Evolutionary conservation across 2,113 vertebrate species (phyloP), one percentile per base, ranked within the genome.

Genomic region (Nannospalax galili): DNA sequence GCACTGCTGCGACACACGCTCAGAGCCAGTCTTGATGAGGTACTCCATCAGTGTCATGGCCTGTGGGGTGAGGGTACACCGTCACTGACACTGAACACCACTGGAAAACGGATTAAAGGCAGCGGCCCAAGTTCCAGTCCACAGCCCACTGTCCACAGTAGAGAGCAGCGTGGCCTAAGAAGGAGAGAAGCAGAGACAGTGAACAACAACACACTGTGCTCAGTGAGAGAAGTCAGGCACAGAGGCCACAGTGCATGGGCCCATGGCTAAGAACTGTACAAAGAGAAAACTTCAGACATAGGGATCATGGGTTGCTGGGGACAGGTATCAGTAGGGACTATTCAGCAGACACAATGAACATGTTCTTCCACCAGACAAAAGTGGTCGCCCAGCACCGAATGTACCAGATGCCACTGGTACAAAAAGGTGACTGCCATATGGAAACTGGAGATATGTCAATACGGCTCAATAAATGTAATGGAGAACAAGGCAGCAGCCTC

Each of bases 1-100:
- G 98, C 99, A 99, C 97, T 99, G 99, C 95, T 99, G 99, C 1
- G 99, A 99, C 52, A 99, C 99, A 0, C 99, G 99, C 98, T 99
- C 99, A 17, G 99, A 99, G 94, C 99, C 99, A 0, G 99, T 99
- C 98, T 99, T 99, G 93, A 99, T 99, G 93, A 99, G 98, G 97
- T 99, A 99, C 97, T 99, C 99, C 99, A 99, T 99, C 95, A 99
- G 98, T 22, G 99, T 99, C 99, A 99, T 99, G 94, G 99, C 99
- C 99, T 99, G 96, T 0, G 2, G 87, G 80, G 1, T 10, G 56
- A 58, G 45, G 85, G 22, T 17, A 17, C 9, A 1, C 30, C 7
- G 19, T 70, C 89, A 89, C 42, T n/a, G 45, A 65, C 12, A 5
- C 52, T 19, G 32, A n/a, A 35, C 19, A 26, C 37, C 70, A 30